phyloP scores from a whole-genome alignment of 1,140 invertebrate species.

The Drosophila micromelanica region DNA sequence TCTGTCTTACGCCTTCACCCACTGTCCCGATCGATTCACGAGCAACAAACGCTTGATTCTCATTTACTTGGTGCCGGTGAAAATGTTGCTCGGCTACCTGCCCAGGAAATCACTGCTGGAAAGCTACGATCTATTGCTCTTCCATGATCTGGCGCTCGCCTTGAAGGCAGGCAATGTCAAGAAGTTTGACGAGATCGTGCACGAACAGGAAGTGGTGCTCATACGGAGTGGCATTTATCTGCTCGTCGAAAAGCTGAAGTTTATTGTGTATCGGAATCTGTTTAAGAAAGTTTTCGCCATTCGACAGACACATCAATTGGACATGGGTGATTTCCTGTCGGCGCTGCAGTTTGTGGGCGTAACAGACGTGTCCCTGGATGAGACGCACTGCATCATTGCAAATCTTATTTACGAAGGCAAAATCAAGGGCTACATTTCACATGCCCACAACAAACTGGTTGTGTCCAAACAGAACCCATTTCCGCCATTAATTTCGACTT shows the following conservation, averaged over 20 bases:
- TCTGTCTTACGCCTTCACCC: conserved; percentile 96
- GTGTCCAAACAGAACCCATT: conserved; percentile 99
- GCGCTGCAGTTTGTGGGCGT: conserved; percentile 93
- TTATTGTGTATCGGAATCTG: conserved; percentile 97
- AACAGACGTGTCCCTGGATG: conserved; percentile 95
- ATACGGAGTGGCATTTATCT: conserved; percentile 98
- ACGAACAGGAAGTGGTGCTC: conserved; percentile 95
- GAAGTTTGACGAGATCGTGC: conserved; percentile 93
- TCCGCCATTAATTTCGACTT: conserved; percentile 88
- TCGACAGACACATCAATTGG: conserved; percentile 95
- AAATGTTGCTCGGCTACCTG: conserved; percentile 97
- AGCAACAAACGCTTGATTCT: conserved; percentile 97
- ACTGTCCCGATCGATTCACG: conserved; percentile 92
- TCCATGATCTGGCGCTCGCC: conserved; percentile 93
- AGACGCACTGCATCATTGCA: conserved; percentile 97
- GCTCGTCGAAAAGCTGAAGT: conserved; percentile 98
- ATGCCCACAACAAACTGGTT: conserved; percentile 98
- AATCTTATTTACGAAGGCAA: conserved; percentile 98
- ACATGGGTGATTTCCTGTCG: conserved; percentile 92
- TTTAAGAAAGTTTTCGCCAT: conserved; percentile 97
- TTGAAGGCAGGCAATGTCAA: conserved; percentile 95
- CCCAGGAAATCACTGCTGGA: conserved; percentile 91
- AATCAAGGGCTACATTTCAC: conserved; percentile 98
- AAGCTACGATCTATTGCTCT: conserved; percentile 96
- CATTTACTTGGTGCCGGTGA: conserved; percentile 98